Conservation (phyloP, 2,888 invertebrate species). For the Octonoba sinensis region DNA sequence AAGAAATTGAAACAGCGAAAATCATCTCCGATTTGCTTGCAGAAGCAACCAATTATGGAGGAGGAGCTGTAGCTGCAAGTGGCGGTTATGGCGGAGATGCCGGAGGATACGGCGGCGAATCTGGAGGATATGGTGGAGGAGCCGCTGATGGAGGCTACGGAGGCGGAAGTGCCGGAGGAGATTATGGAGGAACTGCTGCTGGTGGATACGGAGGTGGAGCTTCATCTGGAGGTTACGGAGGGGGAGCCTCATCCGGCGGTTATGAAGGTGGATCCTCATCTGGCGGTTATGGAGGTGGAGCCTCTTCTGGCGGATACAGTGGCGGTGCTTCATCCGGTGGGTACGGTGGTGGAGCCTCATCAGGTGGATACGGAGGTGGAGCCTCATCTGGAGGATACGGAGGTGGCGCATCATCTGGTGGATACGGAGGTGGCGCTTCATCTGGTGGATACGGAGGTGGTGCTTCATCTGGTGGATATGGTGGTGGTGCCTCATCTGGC, state of each 20-base stretch:
- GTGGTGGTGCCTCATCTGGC: slow-evolving; percentile 33
- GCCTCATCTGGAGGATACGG: slow-evolving; percentile 12
- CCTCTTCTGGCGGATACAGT: slow-evolving; percentile 46
- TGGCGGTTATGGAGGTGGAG: slow-evolving; percentile 26
- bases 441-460: slow-evolving; percentile 49
- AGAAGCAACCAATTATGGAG: slow-evolving; percentile 62
- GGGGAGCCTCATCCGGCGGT: slow-evolving; percentile 22
- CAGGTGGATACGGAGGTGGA: slow-evolving; percentile 16
- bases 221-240: slow-evolving; percentile 1
- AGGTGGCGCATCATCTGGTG: slow-evolving; percentile 38
- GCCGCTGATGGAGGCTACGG: slow-evolving; percentile 16
- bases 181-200: slow-evolving; percentile 24
- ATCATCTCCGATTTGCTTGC: slow-evolving; percentile 59
- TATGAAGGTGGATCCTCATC: slow-evolving; percentile 28
- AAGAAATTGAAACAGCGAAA: slow-evolving; percentile 28
- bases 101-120: slow-evolving; percentile 32
- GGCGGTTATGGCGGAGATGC: slow-evolving; percentile 19
- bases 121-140: slow-evolving; percentile 20
- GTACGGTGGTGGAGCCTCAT: slow-evolving; percentile 23
- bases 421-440: slow-evolving; percentile 2
- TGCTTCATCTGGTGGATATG: slow-evolving; percentile 47
- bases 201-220: background rate
- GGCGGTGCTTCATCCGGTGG: slow-evolving; percentile 35
- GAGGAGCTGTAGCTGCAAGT: slow-evolving; percentile 32
- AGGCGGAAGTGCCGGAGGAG: slow-evolving; percentile 13